Base-by-base conservation (phyloP, 2,888 invertebrate genomes). In the Drosophila anceps region DNA sequence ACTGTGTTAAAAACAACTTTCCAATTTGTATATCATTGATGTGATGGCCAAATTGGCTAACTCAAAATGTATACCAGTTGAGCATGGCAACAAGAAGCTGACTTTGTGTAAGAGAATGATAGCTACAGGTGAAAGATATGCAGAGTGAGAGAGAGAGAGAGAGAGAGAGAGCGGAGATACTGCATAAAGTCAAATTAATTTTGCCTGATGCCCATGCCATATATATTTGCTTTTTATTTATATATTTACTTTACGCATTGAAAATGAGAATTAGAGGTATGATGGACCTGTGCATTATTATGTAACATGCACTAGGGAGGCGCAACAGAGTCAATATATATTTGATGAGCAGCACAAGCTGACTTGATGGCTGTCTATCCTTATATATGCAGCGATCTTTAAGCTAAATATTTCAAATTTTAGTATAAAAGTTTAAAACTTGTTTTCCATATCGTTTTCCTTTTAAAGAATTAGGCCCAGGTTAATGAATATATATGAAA, bases 31-130 rank as follows among this genome's bases (percentile, higher is more conserved):
- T 10, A 50, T 8, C 31, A 50, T 50, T 50, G 48, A 31, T 31
- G 31, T 33, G 24, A 37, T 31, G 37, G 43, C 24, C 24, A 51
- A 57, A 59, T 63, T 53, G 66, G 67, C 29, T 1, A 15, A n/a
- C 20, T 41, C 27, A 20, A 18, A 39, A 41, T 33, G 48, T 54
- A 54, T 39, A 37, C 18, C 6, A 35, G 29, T 48, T 48, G 59
- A 18, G 15, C 48, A 37, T 18, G 18, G 20, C 27, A 43, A 48
- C 27, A 48, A 39, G 18, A 59, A 18, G 18, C 4, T 15, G 53
- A n/a, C 53, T 31, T 9, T 57, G 54, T 57, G 24, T 20, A 31
- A 41, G 5, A 43, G 20, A 10, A 43, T 27, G 54, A 50, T 27
- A 8, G 20, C 20, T 39, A 6, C 3, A 54, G 15, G 5, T 20